These are phyloP conservation scores for Caenorhabditis remanei DNA, from an alignment of 1,140 invertebrate species.

Conservation along the genomic window DNA sequence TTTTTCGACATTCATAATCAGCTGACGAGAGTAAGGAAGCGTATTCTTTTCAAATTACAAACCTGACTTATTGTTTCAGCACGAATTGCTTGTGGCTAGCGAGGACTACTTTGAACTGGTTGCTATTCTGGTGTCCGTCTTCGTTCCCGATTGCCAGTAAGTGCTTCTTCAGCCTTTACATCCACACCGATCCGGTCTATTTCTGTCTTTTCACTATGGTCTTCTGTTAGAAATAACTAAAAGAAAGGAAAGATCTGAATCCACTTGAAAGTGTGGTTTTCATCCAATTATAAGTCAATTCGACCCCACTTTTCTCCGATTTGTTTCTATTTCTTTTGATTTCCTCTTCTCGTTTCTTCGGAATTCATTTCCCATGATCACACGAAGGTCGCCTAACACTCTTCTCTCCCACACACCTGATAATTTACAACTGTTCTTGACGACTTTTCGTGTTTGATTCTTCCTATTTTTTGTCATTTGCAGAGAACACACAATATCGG, in stretches of 20 bases:
- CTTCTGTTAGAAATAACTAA: background rate
- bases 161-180: slow-evolving; percentile 25
- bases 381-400: slow-evolving; percentile 43
- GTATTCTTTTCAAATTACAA: background rate
- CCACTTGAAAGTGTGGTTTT: slow-evolving; percentile 38
- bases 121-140: slow-evolving; percentile 43
- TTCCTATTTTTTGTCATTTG: background rate
- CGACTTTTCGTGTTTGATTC: slow-evolving; percentile 4
- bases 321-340: slow-evolving; percentile 20
- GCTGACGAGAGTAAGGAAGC: slow-evolving; percentile 7
- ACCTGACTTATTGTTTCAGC: slow-evolving; percentile 44
- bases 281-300: slow-evolving; percentile 46
- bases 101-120: slow-evolving; percentile 52
- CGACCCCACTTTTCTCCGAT: slow-evolving; percentile 36
- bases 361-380: slow-evolving; percentile 47
- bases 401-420: slow-evolving; percentile 1
- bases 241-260: slow-evolving; percentile 17
- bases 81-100: slow-evolving; percentile 36
- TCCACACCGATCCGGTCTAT: slow-evolving; percentile 21
- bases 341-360: slow-evolving; percentile 18
- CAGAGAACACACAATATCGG: slow-evolving; percentile 33
- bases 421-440: slow-evolving; percentile 55
- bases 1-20: slow-evolving; percentile 54
- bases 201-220: background rate
- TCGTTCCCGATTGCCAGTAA: slow-evolving; percentile 47